These are phyloP conservation scores for Lithobates sylvaticus DNA, from an alignment of 2,797 vertebrate genomes.

Conservation along the genomic window DNA sequence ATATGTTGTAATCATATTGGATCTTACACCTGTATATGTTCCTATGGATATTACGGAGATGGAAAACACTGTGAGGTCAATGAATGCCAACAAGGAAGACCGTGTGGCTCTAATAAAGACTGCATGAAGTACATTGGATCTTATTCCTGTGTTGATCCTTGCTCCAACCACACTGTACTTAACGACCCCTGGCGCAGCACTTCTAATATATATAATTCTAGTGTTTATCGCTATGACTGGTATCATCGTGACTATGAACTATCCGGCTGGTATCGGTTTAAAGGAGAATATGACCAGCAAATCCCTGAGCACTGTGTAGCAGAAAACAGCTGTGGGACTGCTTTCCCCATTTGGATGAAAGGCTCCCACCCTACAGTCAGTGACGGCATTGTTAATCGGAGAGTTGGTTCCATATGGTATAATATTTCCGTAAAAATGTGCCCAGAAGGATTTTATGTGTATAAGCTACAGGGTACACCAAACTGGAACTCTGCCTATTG, in stretches of 20 bases:
- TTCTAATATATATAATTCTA: no score
- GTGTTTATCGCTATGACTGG: background rate
- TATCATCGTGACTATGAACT: conserved; percentile 45
- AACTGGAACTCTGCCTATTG: conserved; percentile 62
- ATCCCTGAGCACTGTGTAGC: conserved; percentile 66
- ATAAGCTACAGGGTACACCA: conserved; percentile 49
- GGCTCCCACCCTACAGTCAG: conserved; percentile 59
- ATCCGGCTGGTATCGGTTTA: conserved; percentile 67
- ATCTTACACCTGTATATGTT: background rate
- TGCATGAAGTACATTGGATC: no score
- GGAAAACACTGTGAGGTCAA: background rate
- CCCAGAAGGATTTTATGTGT: conserved; percentile 59
- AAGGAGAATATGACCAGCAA: conserved; percentile 57
- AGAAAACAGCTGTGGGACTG: conserved; percentile 46
- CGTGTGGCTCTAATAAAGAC: background rate
- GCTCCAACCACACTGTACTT: no score
- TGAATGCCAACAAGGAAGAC: background rate
- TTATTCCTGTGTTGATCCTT: no score
- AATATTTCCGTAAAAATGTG: conserved; percentile 67
- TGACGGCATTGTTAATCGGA: conserved; percentile 59
- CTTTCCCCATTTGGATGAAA: conserved; percentile 66
- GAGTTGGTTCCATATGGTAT: conserved; percentile 63
- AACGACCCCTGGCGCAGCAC: no score
- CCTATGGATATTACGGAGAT: background rate
- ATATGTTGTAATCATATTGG: background rate